phyloP scores from a whole-genome alignment of 2,113 vertebrate genomes.

The Lagopus leucura region DNA sequence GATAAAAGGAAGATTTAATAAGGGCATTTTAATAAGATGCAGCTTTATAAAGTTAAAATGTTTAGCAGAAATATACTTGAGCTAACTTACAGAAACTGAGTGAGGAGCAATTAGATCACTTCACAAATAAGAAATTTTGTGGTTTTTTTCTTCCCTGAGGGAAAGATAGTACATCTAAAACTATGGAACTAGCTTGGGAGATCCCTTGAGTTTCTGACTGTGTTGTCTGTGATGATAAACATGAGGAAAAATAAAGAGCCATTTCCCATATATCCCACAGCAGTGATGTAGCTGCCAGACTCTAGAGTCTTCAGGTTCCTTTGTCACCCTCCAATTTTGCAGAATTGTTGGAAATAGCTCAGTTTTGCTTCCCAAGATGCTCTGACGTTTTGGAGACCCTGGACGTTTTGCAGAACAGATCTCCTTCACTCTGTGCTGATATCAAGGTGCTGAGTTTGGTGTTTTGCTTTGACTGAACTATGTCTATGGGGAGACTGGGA shows the following conservation, averaged over 20 bases:
- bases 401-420: neutral
- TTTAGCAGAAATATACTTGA: neutral
- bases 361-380: neutral
- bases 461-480: neutral
- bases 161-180: neutral
- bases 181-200: neutral
- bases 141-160: neutral
- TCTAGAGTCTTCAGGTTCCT: neutral
- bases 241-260: neutral
- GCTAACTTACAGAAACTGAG: neutral
- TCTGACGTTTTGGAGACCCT: rapidly evolving
- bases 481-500: neutral
- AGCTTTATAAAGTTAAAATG: neutral
- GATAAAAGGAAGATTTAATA: neutral
- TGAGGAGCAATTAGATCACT: neutral
- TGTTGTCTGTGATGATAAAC: neutral
- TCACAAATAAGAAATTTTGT: neutral
- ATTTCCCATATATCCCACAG: rapidly evolving
- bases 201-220: neutral
- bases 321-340: neutral
- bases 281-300: neutral
- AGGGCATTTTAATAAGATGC: neutral
- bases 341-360: neutral
- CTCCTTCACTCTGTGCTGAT: neutral
- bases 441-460: rapidly evolving